Conservation (phyloP, 2,797 vertebrate genomes). For the Coranthus polyacanthus region DNA sequence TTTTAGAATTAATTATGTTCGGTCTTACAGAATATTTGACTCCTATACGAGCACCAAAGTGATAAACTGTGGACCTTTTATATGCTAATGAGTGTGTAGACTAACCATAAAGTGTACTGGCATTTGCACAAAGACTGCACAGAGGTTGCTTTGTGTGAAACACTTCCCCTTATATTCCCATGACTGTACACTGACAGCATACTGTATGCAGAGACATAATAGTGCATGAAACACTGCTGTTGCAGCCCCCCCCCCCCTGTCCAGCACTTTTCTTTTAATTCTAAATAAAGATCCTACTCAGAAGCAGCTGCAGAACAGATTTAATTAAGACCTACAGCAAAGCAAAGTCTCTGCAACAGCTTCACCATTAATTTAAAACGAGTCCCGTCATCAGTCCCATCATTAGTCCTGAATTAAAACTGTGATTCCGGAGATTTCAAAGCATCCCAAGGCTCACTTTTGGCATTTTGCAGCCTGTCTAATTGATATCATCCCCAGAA, state of each 20-base stretch:
- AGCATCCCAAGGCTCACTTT: constrained; percentile 30
- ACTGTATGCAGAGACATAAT: constrained; percentile 18
- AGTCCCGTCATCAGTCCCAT: constrained; percentile 72
- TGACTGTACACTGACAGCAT: constrained; percentile 13
- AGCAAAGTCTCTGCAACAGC: constrained; percentile 37
- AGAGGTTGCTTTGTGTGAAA: constrained; percentile 2
- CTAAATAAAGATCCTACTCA: constrained; percentile 22
- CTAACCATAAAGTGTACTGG: not conserved
- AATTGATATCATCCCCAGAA: constrained; percentile 35
- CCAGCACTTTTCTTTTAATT: constrained; percentile 22
- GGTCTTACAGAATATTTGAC: constrained; percentile 6
- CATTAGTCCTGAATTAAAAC: constrained; percentile 66
- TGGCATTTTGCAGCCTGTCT: constrained; percentile 21
- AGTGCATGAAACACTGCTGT: constrained; percentile 31
- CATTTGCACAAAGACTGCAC: not conserved
- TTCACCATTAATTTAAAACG: constrained; percentile 60
- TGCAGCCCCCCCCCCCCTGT: constrained; percentile 12
- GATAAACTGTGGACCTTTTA: constrained; percentile 2
- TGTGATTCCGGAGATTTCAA: constrained; percentile 55
- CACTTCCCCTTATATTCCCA: constrained; percentile 15
- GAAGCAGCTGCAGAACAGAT: constrained; percentile 36
- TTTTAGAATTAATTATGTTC: constrained; percentile 8
- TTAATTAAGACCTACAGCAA: constrained; percentile 52
- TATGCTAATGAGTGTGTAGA: not conserved
- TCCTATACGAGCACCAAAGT: not conserved